Base-by-base conservation (phyloP, 2,113 vertebrate species). In the Apus apus region DNA sequence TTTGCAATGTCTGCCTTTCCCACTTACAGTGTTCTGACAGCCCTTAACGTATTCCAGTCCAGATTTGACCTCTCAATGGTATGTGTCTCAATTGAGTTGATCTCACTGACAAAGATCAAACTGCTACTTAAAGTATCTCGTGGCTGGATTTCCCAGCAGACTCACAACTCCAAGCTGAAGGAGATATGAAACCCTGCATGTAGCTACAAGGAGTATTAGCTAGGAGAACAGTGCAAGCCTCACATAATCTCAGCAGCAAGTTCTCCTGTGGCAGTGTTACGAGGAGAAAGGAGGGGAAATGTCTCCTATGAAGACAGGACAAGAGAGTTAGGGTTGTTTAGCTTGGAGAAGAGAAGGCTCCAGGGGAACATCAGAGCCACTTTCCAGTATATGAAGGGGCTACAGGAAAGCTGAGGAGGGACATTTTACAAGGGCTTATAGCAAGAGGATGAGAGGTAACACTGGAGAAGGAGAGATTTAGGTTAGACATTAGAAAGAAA, bases 71-170 rank as follows among this genome's bases (percentile, higher is more conserved):
- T 90, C 85, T 90, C 88, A 85, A 40, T 5, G 15, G 78, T 74
- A 90, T 4, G 2, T 30, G 65, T 77, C 94, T 90, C 92, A 94
- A 88, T n/a, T 61, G 88, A 94, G 79, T 65, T 8, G 0, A 94
- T 93, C 88, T 86, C 90, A 64, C 45, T 89, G 73, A 93, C 88
- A 96, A 84, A 96, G 93, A 96, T 94, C 93, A 95, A 96, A 96
- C 87, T 82, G 76, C 88, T 94, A 71, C 93, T 94, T 96, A 88
- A 90, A 93, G 85, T 36, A 83, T 92, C 94, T 96, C 30, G 15
- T 95, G 96, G 93, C 76, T 93, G 83, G 68, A 90, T 90, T 97
- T 94, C 84, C 65, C 56, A 56, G 72, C 92, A 95, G 90, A 94
- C 82, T 38, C 80, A 56, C 76, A 71, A 53, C 34, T 60, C 72